phyloP scores from a whole-genome alignment of 2,797 vertebrate species.

The Rhabdophis nuchalis region DNA sequence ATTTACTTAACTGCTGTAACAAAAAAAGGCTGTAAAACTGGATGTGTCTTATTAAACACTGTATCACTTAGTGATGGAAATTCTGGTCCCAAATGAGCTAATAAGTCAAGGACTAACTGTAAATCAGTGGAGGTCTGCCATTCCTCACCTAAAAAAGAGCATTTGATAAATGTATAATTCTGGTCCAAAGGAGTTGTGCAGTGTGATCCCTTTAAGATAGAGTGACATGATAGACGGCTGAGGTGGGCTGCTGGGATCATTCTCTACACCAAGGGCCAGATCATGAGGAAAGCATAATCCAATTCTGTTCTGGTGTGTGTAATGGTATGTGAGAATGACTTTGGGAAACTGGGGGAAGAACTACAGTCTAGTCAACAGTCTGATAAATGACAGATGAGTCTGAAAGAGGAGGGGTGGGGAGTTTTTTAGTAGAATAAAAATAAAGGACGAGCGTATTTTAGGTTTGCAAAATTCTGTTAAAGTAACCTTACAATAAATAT shows the following conservation, averaged over 20 bases:
- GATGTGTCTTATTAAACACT: background rate
- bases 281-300: background rate
- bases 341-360: background rate
- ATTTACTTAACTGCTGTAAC: background rate
- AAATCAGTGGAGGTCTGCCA: background rate
- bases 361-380: background rate
- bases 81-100: background rate
- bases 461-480: background rate
- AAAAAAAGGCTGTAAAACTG: background rate
- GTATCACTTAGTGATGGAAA: background rate
- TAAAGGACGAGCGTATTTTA: accelerated
- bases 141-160: background rate
- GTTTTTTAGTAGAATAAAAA: background rate
- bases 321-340: background rate
- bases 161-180: background rate
- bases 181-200: background rate
- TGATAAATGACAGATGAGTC: background rate
- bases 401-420: background rate
- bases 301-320: background rate
- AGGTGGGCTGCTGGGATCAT: background rate
- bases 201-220: background rate
- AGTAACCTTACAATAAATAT: background rate
- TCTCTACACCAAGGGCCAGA: background rate
- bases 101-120: background rate
- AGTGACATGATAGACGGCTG: background rate